These are phyloP conservation scores for Aphaenogaster rudis DNA, from an alignment of 1,140 invertebrate species.

Conservation along the genomic window DNA sequence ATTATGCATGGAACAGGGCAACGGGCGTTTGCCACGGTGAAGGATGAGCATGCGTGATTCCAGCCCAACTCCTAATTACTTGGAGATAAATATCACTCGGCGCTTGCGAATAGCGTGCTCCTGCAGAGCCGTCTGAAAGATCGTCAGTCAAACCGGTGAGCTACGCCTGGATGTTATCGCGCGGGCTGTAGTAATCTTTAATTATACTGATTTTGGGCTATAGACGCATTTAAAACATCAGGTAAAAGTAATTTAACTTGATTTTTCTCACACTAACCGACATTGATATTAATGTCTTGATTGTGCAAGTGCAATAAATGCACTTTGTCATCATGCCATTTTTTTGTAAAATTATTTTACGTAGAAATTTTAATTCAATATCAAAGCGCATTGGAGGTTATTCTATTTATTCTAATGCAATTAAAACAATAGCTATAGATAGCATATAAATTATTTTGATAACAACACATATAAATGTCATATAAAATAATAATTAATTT, in stretches of 20 bases:
- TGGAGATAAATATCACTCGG: constrained; percentile 81
- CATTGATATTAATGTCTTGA: constrained; percentile 23
- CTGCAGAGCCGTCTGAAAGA: constrained; percentile 78
- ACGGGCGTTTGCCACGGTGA: constrained; percentile 57
- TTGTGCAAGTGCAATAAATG: neutral
- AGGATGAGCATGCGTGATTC: constrained; percentile 76
- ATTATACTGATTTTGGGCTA: constrained; percentile 70
- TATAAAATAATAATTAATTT: constrained; percentile 13
- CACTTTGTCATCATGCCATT: neutral
- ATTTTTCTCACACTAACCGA: constrained; percentile 28
- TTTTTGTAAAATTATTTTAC: neutral
- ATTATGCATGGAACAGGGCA: constrained; percentile 67
- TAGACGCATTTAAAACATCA: constrained; percentile 66
- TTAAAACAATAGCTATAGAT: neutral
- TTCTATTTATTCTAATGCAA: neutral
- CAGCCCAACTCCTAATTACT: constrained; percentile 81
- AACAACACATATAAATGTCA: neutral
- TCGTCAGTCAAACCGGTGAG: constrained; percentile 81
- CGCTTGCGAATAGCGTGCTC: constrained; percentile 79
- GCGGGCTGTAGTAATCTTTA: constrained; percentile 73
- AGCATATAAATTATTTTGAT: neutral
- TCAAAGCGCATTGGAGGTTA: neutral
- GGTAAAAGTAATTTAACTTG: constrained; percentile 22
- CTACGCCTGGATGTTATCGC: constrained; percentile 78
- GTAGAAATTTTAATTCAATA: neutral